Percentiles rank a stretch among this genome's conserved stretches.
phyloP scores from a whole-genome alignment of 2,113 vertebrate genomes.

The Gambusia affinis region DNA sequence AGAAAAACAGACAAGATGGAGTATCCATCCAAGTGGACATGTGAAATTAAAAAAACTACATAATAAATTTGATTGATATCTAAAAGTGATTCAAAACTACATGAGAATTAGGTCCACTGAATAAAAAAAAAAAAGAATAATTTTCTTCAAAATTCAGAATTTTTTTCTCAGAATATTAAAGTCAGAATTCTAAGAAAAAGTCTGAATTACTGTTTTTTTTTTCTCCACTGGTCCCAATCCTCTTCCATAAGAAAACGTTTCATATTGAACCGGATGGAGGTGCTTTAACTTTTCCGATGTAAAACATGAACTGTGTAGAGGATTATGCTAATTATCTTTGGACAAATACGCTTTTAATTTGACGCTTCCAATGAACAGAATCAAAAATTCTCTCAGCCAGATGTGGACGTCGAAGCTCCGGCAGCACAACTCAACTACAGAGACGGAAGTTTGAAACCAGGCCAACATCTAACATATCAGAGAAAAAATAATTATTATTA shows the following conservation, averaged over 20 bases:
- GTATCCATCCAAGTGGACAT: no score
- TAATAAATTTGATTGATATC: no score
- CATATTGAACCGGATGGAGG: not conserved
- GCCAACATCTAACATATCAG: not conserved
- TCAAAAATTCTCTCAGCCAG: not conserved
- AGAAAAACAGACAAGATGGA: no score
- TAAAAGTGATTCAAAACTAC: no score
- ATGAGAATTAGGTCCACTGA: no score
- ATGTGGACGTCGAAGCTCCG: not conserved
- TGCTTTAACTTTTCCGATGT: not conserved
- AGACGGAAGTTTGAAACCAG: not conserved
- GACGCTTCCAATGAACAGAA: not conserved
- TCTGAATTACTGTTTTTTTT: no score
- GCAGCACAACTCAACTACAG: not conserved
- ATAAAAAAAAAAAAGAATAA: no score
- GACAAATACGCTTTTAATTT: not conserved
- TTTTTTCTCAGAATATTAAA: no score
- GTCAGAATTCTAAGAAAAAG: no score
- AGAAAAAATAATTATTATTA: not conserved
- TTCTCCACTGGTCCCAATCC: no score
- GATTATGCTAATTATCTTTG: not conserved
- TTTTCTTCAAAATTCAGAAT: no score
- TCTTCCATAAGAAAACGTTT: not conserved
- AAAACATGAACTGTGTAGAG: not conserved
- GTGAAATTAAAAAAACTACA: no score